phyloP scores from a whole-genome alignment of 2,113 vertebrate genomes.

The Colistium nudipinnis region DNA sequence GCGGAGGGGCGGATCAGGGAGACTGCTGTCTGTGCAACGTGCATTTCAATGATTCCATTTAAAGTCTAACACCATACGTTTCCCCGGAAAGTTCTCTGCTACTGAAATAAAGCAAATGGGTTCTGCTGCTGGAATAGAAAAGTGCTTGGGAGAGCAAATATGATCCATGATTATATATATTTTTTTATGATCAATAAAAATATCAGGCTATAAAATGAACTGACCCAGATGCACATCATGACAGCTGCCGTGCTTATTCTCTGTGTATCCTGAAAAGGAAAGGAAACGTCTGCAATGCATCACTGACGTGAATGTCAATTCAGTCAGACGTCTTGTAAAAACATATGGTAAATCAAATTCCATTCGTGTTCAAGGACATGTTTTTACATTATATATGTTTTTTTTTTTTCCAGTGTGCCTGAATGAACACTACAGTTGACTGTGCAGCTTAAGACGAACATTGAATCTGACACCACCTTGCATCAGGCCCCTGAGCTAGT shows the following conservation, averaged over 20 bases:
- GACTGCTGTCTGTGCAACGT: constrained; percentile 41
- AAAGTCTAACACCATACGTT: constrained; percentile 25
- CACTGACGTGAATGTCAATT: constrained; percentile 34
- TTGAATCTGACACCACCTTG: constrained; percentile 63
- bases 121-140: background rate
- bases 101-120: background rate
- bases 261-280: background rate
- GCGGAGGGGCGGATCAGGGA: constrained; percentile 41
- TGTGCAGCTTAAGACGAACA: constrained; percentile 54
- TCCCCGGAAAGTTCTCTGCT: constrained; percentile 23
- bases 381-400: constrained; percentile 3
- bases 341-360: constrained; percentile 9
- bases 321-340: constrained; percentile 4
- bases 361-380: constrained; percentile 10
- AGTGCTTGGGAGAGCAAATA: constrained; percentile 1
- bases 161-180: background rate
- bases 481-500: constrained; percentile 53
- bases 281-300: background rate
- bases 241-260: constrained; percentile 15
- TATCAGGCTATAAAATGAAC: background rate
- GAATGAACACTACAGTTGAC: constrained; percentile 24
- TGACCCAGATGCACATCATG: constrained; percentile 5
- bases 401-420: background rate
- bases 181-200: too few species aligned
- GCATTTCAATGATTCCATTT: constrained; percentile 54